These are phyloP conservation scores for Lasioglossum malachurum DNA, from an alignment of 2,888 invertebrate genomes.

Conservation along the genomic window DNA sequence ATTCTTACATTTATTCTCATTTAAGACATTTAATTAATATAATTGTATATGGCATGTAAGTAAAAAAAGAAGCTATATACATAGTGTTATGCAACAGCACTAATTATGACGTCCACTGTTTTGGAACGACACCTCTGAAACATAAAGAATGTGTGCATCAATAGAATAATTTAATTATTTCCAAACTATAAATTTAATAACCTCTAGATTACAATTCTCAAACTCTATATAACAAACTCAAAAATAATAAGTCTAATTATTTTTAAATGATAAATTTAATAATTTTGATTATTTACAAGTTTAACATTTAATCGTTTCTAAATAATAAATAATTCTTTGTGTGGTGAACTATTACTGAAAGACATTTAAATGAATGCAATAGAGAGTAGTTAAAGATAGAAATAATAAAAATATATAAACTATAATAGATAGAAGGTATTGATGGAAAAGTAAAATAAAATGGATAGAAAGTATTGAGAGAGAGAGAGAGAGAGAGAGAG, in stretches of 20 bases:
- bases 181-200: neutral
- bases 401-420: neutral
- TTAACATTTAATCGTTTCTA: neutral
- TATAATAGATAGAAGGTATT: neutral
- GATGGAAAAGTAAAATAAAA: neutral
- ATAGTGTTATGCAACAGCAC: slow-evolving; percentile 4
- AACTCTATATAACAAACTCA: neutral
- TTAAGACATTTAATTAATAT: neutral
- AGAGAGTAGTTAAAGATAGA: neutral
- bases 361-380: neutral
- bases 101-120: slow-evolving; percentile 59
- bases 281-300: neutral
- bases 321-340: neutral
- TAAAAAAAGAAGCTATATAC: neutral
- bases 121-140: slow-evolving; percentile 74
- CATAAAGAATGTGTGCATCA: slow-evolving; percentile 59
- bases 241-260: neutral
- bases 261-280: neutral
- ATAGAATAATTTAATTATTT: slow-evolving; percentile 3
- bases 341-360: neutral
- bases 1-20: neutral
- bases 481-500: no score
- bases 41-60: neutral
- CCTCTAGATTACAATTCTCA: neutral
- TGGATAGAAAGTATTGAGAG: neutral